Evolutionary conservation across 2,113 vertebrate genomes (phyloP), one percentile per base, ranked within the genome.

Genomic region (Perccottus glenii): DNA sequence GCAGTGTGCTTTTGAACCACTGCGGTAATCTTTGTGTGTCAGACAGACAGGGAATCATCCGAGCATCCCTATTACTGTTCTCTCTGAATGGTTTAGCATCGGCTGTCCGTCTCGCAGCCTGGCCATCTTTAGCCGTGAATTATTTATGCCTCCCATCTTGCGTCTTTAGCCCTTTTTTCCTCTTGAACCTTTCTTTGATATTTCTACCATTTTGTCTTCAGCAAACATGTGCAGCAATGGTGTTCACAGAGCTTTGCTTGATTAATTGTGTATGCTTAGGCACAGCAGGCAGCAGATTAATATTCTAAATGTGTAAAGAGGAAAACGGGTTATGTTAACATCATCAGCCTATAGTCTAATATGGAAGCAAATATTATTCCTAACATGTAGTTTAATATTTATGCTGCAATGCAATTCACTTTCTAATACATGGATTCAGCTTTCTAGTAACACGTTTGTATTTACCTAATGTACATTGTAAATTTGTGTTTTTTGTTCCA

Each of bases 131-230:
- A 58, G 49, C 11, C 45, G 35, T 77, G 73, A 83, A 75, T 81
- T 75, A 86, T 80, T 85, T 60, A 75, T 72, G 40, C 33, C 27
- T 48, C 42, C 33, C 3, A 4, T 60, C 61, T 67, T 15, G 0
- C n/a, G 9, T 10, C 50, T 59, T 52, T 19, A 35, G 33, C 40
- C 16, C 5, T 11, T 36, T 52, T 12, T 52, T 55, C 51, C 9
- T 9, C 14, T 14, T 36, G 47, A 40, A 4, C 44, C n/a, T 60
- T 49, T 3, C 16, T 4, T 2, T 68, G 61, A 16, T 6, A 27
- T 11, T 40, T 51, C 61, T 78, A 63, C 64, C 67, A 60, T 81
- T 74, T 84, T 83, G 42, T 62, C 60, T 52, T 45, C n/a, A 38
- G 38, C 47, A 15, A 47, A 14, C 45, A 47, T 40, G 55, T 36